Evolutionary conservation across 2,113 vertebrate species (phyloP), one percentile per base, ranked within the genome.

Genomic region (Zosterops lateralis): DNA sequence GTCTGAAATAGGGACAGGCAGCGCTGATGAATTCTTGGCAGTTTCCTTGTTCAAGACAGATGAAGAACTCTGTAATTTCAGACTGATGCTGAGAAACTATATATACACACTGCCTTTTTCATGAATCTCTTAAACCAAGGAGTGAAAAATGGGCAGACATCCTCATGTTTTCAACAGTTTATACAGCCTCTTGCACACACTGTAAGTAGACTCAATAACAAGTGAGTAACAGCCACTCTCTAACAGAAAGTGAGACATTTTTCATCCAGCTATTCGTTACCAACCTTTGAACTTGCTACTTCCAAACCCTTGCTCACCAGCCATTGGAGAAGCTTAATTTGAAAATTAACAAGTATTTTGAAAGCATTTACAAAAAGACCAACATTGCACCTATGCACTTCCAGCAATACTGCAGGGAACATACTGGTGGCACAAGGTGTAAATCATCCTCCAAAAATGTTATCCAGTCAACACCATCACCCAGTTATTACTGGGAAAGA

Each of bases 31-130:
- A 96, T 96, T 91, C 94, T 32, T 36, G 40, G 78, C 81, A 76
- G 75, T 86, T 84, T 73, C 87, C 91, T 87, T 65, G 38, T 81
- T 95, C 87, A 79, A 62, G 89, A 94, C 5, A 75, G 91, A 87
- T 68, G 58, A 73, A 76, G 68, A 95, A 77, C 76, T 86, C 90
- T 15, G 22, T 71, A 80, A 96, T 95, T 96, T 78, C 82, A 96
- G 90, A 92, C 77, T 85, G 95, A 84, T 89, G 76, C 88, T 95
- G 90, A 73, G 90, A 95, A 84, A 76, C 50, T 68, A 71, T 48
- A 92, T 73, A 78, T 11, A 84, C 53, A 84, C 75, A 67, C 28
- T 16, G 32, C 81, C 81, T 92, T 79, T 57, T 81, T 89, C 51
- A 86, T 62, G 76, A 94, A 96, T 89, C 81, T 67, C 70, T 94